Conservation (phyloP, 2,113 vertebrate species). For the Merops nubicus region DNA sequence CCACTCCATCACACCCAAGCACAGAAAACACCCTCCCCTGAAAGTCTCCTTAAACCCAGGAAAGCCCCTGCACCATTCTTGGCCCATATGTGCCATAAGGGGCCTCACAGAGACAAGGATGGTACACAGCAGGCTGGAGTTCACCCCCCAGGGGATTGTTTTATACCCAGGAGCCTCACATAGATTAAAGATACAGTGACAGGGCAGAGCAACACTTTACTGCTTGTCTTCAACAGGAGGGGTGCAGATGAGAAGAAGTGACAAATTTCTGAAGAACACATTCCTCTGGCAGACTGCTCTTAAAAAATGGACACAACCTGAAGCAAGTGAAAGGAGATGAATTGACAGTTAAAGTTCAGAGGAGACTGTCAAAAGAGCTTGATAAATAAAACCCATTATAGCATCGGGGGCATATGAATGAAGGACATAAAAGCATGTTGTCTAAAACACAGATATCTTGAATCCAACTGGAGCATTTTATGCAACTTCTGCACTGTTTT, state of each 20-base stretch:
- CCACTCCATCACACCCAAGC: not conserved
- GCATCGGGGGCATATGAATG: not conserved
- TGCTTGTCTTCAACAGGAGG: fast-evolving
- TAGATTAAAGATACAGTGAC: fast-evolving
- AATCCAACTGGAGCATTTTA: not conserved
- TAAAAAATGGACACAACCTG: not conserved
- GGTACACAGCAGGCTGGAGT: not conserved
- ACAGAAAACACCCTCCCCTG: not conserved
- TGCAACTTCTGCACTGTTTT: not conserved
- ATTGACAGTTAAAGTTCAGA: not conserved
- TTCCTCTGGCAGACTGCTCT: not conserved
- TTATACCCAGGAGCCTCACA: not conserved
- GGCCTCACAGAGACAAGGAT: not conserved
- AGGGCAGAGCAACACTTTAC: not conserved
- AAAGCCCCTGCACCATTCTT: not conserved
- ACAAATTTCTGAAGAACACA: not conserved
- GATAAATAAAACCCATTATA: not conserved
- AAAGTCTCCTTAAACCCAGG: not conserved
- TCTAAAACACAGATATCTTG: not conserved
- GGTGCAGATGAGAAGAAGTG: not conserved
- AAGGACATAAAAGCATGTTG: fast-evolving
- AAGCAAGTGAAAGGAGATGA: not conserved
- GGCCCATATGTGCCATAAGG: fast-evolving
- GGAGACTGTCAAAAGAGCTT: not conserved
- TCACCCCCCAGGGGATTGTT: not conserved